Percentiles rank a stretch among this genome's conserved stretches.
phyloP scores from a whole-genome alignment of 2,888 invertebrate species.

The Megastigmus dorsalis region DNA sequence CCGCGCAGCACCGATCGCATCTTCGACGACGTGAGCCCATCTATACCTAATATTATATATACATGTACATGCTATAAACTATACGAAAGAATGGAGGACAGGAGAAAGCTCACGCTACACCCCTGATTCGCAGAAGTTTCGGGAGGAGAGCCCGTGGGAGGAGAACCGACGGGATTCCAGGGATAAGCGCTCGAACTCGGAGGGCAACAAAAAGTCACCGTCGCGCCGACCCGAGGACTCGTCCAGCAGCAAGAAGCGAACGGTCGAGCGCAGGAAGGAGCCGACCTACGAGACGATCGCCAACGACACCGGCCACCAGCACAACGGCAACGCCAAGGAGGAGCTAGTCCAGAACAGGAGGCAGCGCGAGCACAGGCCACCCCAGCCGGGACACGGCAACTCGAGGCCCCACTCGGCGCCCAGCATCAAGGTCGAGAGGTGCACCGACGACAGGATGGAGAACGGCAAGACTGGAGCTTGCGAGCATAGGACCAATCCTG shows the following conservation, averaged over 20 bases:
- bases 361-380: background rate
- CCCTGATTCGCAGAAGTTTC: too few species aligned
- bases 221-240: background rate
- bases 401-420: constrained; percentile 69
- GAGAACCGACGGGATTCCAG: background rate
- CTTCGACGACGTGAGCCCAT: constrained; percentile 61
- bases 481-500: background rate
- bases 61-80: too few species aligned
- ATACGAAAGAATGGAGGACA: too few species aligned
- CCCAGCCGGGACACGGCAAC: constrained; percentile 19
- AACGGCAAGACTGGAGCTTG: constrained; percentile 3
- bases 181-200: constrained; percentile 39
- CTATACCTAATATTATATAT: background rate
- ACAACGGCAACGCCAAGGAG: background rate
- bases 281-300: constrained; percentile 38
- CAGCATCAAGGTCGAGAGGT: constrained; percentile 63
- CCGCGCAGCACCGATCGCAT: constrained; percentile 70
- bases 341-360: background rate
- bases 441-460: constrained; percentile 60
- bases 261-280: background rate
- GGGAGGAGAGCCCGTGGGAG: constrained; percentile 31
- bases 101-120: too few species aligned
- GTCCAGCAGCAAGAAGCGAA: background rate
- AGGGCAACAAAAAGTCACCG: constrained; percentile 25
- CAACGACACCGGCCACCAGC: background rate